Base-by-base conservation (phyloP, 2,797 vertebrate genomes). In the Zalophus californianus region DNA sequence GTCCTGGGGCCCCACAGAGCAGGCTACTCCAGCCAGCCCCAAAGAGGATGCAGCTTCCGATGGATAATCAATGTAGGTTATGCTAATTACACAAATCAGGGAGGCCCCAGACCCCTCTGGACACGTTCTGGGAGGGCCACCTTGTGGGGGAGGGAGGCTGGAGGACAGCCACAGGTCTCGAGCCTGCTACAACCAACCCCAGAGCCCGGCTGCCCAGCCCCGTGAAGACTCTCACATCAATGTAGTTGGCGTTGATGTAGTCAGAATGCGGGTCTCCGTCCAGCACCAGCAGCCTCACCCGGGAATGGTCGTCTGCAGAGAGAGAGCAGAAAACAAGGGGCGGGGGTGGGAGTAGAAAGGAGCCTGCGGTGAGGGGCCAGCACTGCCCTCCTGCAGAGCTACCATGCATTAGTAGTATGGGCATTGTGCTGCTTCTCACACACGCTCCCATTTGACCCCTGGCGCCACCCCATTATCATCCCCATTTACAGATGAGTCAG, bases 161-260 rank as follows among this genome's bases (percentile, higher is more conserved):
- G 23, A 52, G n/a, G 21, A 60, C 20, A 86, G 83, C 44, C 60
- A 35, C 8, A 58, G 70, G 68, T n/a, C 64, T 70, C 27, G 21
- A 91, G 50, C 38, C 68, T 75, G 20, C 18, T 27, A 35, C 5
- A 62, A 48, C 54, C 20, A 52, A 48, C 7, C 68, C 84, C 27
- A 86, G 78, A 25, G 0, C 32, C 68, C 3, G 2, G 29, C 23
- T 54, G 2, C 80, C 52, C 78, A 66, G 60, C 50, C 80, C 58
- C 2, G 0, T 4, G 32, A 64, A 68, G 89, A 85, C 84, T 98
- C 99, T 99, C 98, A 99, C 99, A 0, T 99, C 99, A 5, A 99
- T 99, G 92, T 99, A 99, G 97, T 99, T 99, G 98, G 99, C 99
- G 35, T 99, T 99, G 98, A 99, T 99, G 98, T 99, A 99, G 99